phyloP scores from a whole-genome alignment of 2,797 vertebrate species.

The Anas georgica region DNA sequence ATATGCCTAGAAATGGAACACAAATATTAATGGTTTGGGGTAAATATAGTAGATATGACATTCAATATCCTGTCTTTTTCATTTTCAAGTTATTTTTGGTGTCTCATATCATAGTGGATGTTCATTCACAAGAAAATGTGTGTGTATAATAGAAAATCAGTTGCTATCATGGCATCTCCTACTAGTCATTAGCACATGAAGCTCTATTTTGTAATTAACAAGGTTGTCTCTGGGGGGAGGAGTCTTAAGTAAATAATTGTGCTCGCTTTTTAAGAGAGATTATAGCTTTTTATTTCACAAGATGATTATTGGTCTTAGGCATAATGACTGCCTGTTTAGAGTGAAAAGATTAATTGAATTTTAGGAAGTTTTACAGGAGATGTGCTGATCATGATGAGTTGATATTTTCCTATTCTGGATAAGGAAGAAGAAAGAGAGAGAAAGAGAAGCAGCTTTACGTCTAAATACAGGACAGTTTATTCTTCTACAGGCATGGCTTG shows the following conservation, averaged over 20 bases:
- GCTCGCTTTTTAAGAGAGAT: not conserved
- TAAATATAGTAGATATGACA: not conserved
- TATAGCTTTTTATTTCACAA: not conserved
- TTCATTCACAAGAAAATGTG: not conserved
- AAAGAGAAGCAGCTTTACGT: not conserved
- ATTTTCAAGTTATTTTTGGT: not conserved
- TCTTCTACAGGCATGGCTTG: not conserved
- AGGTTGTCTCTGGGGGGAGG: not conserved
- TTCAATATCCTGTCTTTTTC: not conserved
- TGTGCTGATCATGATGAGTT: not conserved
- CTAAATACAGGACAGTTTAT: not conserved
- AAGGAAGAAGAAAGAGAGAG: not conserved
- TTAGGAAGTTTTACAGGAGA: not conserved
- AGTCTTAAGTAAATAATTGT: not conserved
- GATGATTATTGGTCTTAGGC: not conserved
- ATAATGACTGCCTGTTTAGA: not conserved
- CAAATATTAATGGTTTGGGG: not conserved
- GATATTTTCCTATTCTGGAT: not conserved
- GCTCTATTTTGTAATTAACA: conserved; percentile 4
- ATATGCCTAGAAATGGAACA: not conserved
- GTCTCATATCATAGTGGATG: not conserved
- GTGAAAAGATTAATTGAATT: not conserved
- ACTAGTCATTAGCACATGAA: not conserved
- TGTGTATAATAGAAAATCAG: not conserved
- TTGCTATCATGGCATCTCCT: not conserved